Evolutionary conservation across 2,888 invertebrate genomes (phyloP), one percentile per base, ranked within the genome.

Genomic region (Carpatolechia fugitivella): DNA sequence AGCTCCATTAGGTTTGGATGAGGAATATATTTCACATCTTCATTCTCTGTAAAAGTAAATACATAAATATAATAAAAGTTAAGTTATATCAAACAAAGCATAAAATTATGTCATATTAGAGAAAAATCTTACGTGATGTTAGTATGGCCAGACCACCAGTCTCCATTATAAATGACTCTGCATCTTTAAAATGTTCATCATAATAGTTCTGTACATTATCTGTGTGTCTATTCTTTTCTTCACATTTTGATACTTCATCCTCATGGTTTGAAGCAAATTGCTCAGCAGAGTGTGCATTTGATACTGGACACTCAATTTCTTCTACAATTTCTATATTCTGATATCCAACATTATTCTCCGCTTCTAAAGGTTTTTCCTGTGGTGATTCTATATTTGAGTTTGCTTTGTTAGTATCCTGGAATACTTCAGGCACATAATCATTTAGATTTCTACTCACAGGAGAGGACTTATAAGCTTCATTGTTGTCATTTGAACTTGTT

Each of bases 131-230:
- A 90, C 90, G 82, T 56, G 87, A 68, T 60, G 82, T 72, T 16
- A 90, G 66, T 61, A 88, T 87, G 60, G 87, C 80, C 4, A 90
- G 70, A 30, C 83, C 86, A 50, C 92, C 92, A 10, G 94, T 94
- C 76, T 94, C 94, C 63, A 95, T 83, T 55, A 95, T 94, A 71
- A 94, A 95, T 70, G 94, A 95, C 72, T 95, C 95, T n/a, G 95
- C 95, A 85, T 95, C 95, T 56, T 94, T 92, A 64, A 95, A 94
- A 66, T 93, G 90, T 70, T 93, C 93, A 79, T 93, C 94, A 72
- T 92, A 90, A 70, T 83, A 87, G 64, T 81, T 89, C 59, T 82
- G 81, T 57, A 75, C 70, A 62, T 69, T 78, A 48, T 80, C 84
- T 14, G 65, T 63, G 54, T 76, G 62, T 58, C 72, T 78, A 11